Conservation (phyloP, 2,113 vertebrate species). For the Addax nasomaculatus region DNA sequence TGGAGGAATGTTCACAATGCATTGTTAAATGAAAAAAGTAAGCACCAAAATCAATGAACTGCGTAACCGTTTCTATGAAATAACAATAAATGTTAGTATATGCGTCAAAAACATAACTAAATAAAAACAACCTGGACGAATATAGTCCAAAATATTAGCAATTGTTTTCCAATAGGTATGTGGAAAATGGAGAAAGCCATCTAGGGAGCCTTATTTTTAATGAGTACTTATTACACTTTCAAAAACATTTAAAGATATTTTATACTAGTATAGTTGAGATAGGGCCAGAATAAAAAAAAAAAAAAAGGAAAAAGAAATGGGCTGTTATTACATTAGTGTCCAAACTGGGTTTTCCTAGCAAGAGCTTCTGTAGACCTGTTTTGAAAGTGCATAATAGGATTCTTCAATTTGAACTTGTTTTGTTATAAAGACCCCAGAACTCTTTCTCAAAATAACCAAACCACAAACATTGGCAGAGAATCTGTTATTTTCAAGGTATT, state of each 20-base stretch:
- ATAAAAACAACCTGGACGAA: not conserved
- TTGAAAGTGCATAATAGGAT: not conserved
- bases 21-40: not conserved
- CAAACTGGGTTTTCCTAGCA: not conserved
- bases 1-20: not conserved
- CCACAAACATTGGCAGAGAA: not conserved
- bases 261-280: not conserved
- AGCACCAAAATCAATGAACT: not conserved
- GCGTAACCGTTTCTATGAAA: not conserved
- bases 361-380: not conserved
- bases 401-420: not conserved
- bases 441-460: constrained; percentile 29
- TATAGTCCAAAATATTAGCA: not conserved
- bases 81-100: not conserved
- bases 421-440: not conserved
- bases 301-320: not conserved
- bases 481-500: constrained; percentile 8
- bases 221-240: not conserved
- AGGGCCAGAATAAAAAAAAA: not conserved
- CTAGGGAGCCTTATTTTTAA: not conserved
- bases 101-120: not conserved
- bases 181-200: not conserved
- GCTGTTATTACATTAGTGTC: not conserved
- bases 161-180: not conserved
- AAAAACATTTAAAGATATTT: constrained; percentile 4